Percentiles rank a stretch among this genome's conserved stretches.
Conservation (phyloP, 2,113 vertebrate genomes). For the Nanorana parkeri region DNA sequence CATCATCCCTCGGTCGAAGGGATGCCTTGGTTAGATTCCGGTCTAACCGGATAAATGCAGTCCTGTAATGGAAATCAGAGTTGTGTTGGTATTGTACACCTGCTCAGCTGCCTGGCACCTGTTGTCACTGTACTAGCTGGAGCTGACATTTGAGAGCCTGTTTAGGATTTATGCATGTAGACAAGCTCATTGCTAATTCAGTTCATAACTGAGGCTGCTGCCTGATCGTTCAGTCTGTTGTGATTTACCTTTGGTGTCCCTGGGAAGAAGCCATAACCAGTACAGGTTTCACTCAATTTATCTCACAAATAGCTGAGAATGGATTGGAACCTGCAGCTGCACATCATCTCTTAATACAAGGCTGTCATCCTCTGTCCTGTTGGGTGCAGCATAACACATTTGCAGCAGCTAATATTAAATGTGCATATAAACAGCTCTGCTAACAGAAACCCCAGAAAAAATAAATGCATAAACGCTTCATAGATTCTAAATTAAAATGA, state of each 20-base stretch:
- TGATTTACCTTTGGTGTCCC: background rate
- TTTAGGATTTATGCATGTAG: background rate
- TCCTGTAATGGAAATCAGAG: no score
- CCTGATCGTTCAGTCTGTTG: no score
- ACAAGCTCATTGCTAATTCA: background rate
- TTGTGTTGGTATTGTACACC: no score
- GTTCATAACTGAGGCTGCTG: background rate
- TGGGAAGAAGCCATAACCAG: background rate
- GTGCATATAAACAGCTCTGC: background rate
- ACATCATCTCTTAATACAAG: background rate
- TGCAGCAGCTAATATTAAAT: background rate
- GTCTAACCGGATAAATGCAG: no score
- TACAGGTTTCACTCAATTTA: background rate
- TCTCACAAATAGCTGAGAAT: background rate
- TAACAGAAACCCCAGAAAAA: background rate
- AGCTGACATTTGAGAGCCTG: no score
- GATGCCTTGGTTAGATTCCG: no score
- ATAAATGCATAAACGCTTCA: background rate
- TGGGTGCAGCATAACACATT: background rate
- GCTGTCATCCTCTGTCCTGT: background rate
- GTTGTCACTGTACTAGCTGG: no score
- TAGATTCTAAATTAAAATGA: background rate
- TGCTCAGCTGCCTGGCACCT: no score
- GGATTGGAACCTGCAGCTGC: background rate
- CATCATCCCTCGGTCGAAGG: no score